Base-by-base conservation (phyloP, 1,140 invertebrate species). In the Drosophila pruinosa region DNA sequence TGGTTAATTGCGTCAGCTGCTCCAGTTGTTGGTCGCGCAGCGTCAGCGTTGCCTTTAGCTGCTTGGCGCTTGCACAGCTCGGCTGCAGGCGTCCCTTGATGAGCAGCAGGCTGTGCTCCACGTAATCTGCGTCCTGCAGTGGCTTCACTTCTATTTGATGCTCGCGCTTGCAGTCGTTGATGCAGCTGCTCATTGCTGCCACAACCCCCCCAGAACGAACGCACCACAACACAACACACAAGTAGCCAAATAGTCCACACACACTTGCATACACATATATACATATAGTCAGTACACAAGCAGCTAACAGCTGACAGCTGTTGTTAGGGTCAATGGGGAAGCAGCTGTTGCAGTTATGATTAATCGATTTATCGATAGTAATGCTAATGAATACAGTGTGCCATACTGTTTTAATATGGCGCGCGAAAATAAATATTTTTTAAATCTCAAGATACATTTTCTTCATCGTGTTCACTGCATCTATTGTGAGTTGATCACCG, bases 101-200 rank as follows among this genome's bases (percentile, higher is more conserved):
- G 38, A 90, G 48, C 31, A 90, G 50, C 22, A 90, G 41, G 10
- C 72, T 67, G 50, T 90, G 89, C 26, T 78, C 61, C 57, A 90
- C 76, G 31, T 58, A 50, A 50, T 88, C 85, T 8, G 62, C 56
- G 4, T 88, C 72, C 24, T 76, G 43, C 4, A 90, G 57, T 56
- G 69, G 75, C 56, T 88, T 73, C 6, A 90, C 70, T 59, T 83
- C 72, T 47, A 90, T 90, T 17, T 62, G 63, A 67, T 90, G 89
- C 38, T 63, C 43, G 65, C 89, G 82, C 63, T 81, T 78, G 71
- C 82, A 86, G 59, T 59, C 71, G 39, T 47, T 58, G 63, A 65
- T 28, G 72, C 67, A 61, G 82, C 82, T 86, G 71, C 45, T 88
- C 82, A 86, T 86, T 75, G 74, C 81, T 72, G 50, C 39, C 54